A percentile compares a stretch with the other conserved stretches of the same genome.
These are phyloP conservation scores for Gymnodraco acuticeps DNA, from an alignment of 2,797 vertebrate genomes.

Conservation along the genomic window DNA sequence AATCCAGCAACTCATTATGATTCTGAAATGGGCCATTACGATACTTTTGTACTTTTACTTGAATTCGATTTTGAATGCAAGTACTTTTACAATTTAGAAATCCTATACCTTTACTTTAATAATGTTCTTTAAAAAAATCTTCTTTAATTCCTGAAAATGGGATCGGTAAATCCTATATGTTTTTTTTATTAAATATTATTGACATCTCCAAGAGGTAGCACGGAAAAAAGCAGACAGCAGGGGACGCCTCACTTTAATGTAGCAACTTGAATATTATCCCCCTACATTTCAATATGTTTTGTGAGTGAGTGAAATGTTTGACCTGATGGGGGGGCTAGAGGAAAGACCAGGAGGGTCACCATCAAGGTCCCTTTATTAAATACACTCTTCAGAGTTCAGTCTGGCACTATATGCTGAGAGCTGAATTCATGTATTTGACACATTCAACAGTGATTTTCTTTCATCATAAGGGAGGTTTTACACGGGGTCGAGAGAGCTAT, in stretches of 20 bases:
- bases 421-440: too few species aligned
- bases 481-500: too few species aligned
- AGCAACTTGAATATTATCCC: neutral
- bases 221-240: neutral
- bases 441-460: too few species aligned
- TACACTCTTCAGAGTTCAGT: neutral
- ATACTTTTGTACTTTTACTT: too few species aligned
- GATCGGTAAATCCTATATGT: too few species aligned
- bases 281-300: neutral
- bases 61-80: too few species aligned
- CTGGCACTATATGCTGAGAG: neutral
- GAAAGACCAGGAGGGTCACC: neutral
- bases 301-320: neutral
- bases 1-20: too few species aligned
- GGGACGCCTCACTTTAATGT: neutral
- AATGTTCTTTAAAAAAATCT: too few species aligned
- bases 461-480: neutral
- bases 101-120: too few species aligned
- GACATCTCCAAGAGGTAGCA: neutral
- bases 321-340: neutral
- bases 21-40: too few species aligned
- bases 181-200: neutral
- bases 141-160: neutral
- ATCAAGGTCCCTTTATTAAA: neutral
- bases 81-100: too few species aligned